phyloP scores from a whole-genome alignment of 2,113 vertebrate genomes.

The Apeltes quadracus region DNA sequence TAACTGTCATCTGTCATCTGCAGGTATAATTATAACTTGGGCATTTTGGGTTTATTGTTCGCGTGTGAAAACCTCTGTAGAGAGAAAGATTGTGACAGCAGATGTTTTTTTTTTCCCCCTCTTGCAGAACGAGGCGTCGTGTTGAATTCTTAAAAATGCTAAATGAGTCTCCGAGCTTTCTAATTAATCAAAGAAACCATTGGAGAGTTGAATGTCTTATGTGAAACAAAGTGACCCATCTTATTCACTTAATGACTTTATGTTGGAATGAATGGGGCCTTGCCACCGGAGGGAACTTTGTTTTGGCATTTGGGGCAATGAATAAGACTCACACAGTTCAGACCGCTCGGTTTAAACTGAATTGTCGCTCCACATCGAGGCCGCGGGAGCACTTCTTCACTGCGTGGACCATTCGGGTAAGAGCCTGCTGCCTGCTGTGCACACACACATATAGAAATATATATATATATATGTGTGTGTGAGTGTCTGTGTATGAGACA shows the following conservation, averaged over 20 bases:
- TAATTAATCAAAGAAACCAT: conserved; percentile 81
- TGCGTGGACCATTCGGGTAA: conserved; percentile 94
- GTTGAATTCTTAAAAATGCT: conserved; percentile 81
- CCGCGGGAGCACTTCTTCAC: conserved; percentile 97
- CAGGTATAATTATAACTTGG: conserved; percentile 99
- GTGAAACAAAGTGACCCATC: conserved; percentile 77
- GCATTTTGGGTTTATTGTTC: conserved; percentile 97
- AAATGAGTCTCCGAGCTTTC: conserved; percentile 79
- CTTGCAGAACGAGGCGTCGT: conserved; percentile 68
- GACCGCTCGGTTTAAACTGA: conserved; percentile 41
- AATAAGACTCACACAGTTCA: conserved; percentile 60
- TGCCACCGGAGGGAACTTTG: conserved; percentile 63
- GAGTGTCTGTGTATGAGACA: conserved; percentile 25
- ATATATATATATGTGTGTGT: background rate
- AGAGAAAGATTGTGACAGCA: conserved; percentile 83
- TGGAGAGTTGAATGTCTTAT: conserved; percentile 75
- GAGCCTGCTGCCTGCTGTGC: conserved; percentile 76
- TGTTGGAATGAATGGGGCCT: conserved; percentile 70
- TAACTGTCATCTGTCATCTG: conserved; percentile 99
- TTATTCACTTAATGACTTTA: conserved; percentile 78
- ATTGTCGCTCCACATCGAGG: conserved; percentile 83
- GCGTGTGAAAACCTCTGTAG: conserved; percentile 82
- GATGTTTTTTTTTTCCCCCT: conserved; percentile 58
- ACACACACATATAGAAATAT: conserved; percentile 1
- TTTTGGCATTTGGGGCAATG: conserved; percentile 44